Evolutionary conservation across 2,113 vertebrate species (phyloP).

Genomic region (Aspiorhynchus laticeps): DNA sequence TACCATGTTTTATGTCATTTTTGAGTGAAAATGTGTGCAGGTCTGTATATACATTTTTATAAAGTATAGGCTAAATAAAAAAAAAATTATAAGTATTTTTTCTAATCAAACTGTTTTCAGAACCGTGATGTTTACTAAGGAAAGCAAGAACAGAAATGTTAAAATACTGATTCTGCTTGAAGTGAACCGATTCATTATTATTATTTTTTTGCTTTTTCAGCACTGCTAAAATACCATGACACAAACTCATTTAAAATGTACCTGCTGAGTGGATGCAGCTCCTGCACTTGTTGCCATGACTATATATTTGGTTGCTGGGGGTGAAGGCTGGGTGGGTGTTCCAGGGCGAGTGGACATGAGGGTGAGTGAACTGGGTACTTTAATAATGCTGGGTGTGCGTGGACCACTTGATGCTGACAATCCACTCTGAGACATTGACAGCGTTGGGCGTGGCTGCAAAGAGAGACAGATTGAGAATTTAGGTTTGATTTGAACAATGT

Average conservation of each 20-base stretch:
- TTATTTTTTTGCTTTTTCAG: no score
- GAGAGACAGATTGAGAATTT: background rate
- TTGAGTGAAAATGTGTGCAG: no score
- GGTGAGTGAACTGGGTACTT: conserved; percentile 88
- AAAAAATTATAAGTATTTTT: no score
- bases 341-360: conserved; percentile 86
- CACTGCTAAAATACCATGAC: background rate
- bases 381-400: conserved; percentile 86
- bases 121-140: no score
- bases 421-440: conserved; percentile 86
- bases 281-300: conserved; percentile 87
- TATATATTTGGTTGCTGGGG: conserved; percentile 90
- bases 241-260: conserved; percentile 54
- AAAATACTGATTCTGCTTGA: no score
- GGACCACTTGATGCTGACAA: conserved; percentile 72
- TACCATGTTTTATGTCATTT: no score
- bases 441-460: conserved; percentile 81
- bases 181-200: no score
- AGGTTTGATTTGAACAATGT: background rate
- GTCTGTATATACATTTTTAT: no score
- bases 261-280: conserved; percentile 81
- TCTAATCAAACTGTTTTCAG: no score
- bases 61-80: no score
- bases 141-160: no score
- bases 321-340: conserved; percentile 88